Evolutionary conservation across 2,113 vertebrate genomes (phyloP).

Genomic region (Motacilla alba): DNA sequence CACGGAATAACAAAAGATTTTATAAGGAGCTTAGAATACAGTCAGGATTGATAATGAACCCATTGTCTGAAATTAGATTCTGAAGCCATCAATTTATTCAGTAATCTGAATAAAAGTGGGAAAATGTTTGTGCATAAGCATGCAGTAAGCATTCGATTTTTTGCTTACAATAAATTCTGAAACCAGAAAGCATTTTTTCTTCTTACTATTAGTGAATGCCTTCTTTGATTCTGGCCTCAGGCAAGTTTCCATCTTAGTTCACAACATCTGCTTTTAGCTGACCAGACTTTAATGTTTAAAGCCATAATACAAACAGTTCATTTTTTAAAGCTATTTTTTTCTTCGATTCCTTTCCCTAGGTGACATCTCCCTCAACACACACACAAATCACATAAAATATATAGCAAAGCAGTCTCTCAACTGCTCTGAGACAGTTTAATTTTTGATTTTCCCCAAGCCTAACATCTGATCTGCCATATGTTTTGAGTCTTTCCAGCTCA

Average conservation of each 20-base stretch:
- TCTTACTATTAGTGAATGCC: constrained; percentile 49
- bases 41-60: background rate
- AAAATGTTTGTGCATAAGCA: background rate
- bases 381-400: constrained; percentile 74
- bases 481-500: constrained; percentile 71
- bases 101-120: background rate
- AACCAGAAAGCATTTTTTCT: constrained; percentile 48
- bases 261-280: constrained; percentile 70
- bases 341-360: constrained; percentile 54
- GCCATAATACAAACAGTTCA: constrained; percentile 65
- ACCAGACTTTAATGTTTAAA: constrained; percentile 68
- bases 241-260: constrained; percentile 68
- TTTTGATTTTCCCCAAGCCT: constrained; percentile 74
- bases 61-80: background rate
- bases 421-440: constrained; percentile 74
- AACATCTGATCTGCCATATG: constrained; percentile 77
- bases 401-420: constrained; percentile 69
- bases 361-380: constrained; percentile 64
- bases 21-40: background rate
- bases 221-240: constrained; percentile 55
- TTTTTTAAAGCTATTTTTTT: constrained; percentile 66
- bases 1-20: background rate
- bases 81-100: background rate
- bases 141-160: background rate
- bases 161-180: constrained; percentile 32